Evolutionary conservation across 2,113 vertebrate genomes (phyloP).

Genomic region (Seriola quinqueradiata): DNA sequence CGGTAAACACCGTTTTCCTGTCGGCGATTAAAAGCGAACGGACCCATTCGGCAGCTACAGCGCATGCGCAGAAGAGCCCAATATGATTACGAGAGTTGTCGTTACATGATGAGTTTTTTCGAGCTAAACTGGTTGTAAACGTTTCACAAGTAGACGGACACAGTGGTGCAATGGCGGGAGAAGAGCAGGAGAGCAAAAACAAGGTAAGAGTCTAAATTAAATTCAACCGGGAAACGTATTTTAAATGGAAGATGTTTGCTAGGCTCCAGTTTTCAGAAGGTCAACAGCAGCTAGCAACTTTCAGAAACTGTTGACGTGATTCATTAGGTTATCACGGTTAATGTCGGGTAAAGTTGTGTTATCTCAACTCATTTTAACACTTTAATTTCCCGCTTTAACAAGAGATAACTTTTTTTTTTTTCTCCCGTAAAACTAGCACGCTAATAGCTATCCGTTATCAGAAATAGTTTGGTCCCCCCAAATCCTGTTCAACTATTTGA

Average conservation of each 20-base stretch:
- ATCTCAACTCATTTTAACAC: too few species aligned
- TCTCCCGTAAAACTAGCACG: neutral
- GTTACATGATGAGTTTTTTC: rapidly evolving
- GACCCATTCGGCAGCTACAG: rapidly evolving
- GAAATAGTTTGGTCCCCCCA: neutral
- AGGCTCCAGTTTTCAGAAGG: conserved; percentile 32
- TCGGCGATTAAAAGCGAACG: conserved; percentile 23
- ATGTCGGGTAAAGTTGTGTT: too few species aligned
- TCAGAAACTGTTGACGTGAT: neutral
- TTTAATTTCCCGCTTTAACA: too few species aligned
- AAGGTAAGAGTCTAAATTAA: conserved; percentile 36
- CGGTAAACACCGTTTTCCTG: neutral
- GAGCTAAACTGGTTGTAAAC: rapidly evolving
- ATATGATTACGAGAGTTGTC: neutral
- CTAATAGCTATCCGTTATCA: neutral
- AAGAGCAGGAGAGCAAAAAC: conserved; percentile 15
- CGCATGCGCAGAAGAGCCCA: conserved; percentile 38
- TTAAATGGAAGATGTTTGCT: neutral
- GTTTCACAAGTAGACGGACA: rapidly evolving
- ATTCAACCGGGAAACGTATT: neutral
- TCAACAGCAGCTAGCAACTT: conserved; percentile 13
- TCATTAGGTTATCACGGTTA: too few species aligned
- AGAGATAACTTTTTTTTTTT: too few species aligned
- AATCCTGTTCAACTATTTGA: neutral
- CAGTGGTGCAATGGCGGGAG: conserved; percentile 38